Base-by-base conservation (phyloP, 2,113 vertebrate genomes). In the Strix uralensis region DNA sequence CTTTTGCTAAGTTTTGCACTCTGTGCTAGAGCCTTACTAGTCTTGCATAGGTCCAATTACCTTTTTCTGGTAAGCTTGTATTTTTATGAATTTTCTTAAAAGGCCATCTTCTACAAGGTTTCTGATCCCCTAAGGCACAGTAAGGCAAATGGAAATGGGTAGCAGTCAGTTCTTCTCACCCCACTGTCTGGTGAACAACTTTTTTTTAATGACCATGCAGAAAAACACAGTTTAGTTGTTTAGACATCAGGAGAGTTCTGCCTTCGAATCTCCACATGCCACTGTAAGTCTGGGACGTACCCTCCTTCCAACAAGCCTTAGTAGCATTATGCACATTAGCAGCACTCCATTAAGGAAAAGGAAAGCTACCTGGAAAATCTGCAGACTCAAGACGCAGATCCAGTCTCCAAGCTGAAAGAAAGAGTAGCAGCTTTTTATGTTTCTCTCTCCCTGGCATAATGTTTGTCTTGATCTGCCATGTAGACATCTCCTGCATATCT, bases 231-330 rank as follows among this genome's bases (percentile, higher is more conserved):
- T 32, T 72, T 55, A 46, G 3, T 38, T 59, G 49, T 47, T 79
- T 49, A 92, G 46, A 59, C 12, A 26, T 40, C 5, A 25, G 6
- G 21, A 8, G 49, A 69, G 9, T 17, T 66, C 30, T 92, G 34
- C 57, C 51, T 86, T 90, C 87, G 72, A 52, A 44, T 30, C 21
- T 65, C 32, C 20, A 16, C 0, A 0, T 2, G 1, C 11, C 6
- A 17, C 17, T 23, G 29, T 21, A 61, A 66, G 23, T 22, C 44
- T 57, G 30, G 26, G 38, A 87, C 1, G 2, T 13, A 25, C 7
- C 5, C 17, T 47, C 9, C 13, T 26, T 26, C 16, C 15, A 34
- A 15, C 10, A 62, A 81, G n/a, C 14, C 25, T 38, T 38, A 65
- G 15, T 16, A 94, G 22, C 34, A 8, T 5, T 49, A 15, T 13